phyloP scores from a whole-genome alignment of 1,140 invertebrate species.

The Bombus waltoni region DNA sequence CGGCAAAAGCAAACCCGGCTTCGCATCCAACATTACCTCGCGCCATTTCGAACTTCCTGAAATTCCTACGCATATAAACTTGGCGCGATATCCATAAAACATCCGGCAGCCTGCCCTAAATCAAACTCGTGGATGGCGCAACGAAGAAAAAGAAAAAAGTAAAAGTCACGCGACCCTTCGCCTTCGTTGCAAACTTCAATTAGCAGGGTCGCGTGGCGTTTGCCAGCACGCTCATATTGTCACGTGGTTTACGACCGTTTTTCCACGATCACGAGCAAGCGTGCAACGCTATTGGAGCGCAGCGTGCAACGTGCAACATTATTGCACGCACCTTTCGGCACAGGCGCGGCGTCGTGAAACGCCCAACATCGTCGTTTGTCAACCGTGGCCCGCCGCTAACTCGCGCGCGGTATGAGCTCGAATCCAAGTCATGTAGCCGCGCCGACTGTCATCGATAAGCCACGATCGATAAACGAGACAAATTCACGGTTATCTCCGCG shows the following conservation, averaged over 20 bases:
- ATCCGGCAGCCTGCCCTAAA: not conserved
- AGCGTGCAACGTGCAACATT: not conserved
- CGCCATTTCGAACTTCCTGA: too few relatives aligned
- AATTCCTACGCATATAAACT: too few relatives aligned
- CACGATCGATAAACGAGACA: constrained; percentile 48
- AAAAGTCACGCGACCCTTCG: not conserved
- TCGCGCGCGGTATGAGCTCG: constrained; percentile 8
- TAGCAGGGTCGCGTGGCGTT: not conserved
- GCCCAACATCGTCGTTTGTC: constrained; percentile 27
- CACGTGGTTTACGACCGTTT: constrained; percentile 8
- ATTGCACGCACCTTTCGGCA: constrained; percentile 16
- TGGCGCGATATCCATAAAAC: too few relatives aligned
- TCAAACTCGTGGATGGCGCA: not conserved
- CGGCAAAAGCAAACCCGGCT: too few relatives aligned
- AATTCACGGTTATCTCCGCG: constrained; percentile 44
- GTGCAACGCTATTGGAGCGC: not conserved
- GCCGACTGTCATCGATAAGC: constrained; percentile 43
- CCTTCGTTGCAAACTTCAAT: constrained; percentile 8
- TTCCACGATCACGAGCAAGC: not conserved
- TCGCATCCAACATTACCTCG: too few relatives aligned
- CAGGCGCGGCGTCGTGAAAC: constrained; percentile 21
- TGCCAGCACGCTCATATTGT: not conserved
- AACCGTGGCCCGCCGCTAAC: constrained; percentile 11
- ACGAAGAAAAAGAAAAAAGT: not conserved
- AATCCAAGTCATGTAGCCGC: constrained; percentile 35